A percentile compares a stretch with the other conserved stretches of the same genome.
Conservation (phyloP, 2,797 vertebrate genomes). For the Zalophus californianus region DNA sequence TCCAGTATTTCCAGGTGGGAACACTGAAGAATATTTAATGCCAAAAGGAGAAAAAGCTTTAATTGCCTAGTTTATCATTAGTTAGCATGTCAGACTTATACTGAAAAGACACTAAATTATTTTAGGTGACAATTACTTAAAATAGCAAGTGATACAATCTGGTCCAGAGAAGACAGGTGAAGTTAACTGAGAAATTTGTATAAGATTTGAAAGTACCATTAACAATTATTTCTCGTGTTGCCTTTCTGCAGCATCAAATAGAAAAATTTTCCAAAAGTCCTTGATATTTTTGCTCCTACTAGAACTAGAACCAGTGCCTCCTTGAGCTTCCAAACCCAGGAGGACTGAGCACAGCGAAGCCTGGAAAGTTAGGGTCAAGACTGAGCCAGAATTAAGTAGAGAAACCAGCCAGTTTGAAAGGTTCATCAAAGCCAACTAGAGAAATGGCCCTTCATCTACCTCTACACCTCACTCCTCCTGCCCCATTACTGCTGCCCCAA, state of each 20-base stretch:
- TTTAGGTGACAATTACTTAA: constrained; percentile 16
- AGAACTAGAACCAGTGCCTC: background rate
- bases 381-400: background rate
- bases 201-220: background rate
- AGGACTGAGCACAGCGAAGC: background rate
- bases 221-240: background rate
- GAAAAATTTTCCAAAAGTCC: background rate
- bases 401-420: background rate
- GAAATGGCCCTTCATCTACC: background rate
- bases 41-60: constrained; percentile 3
- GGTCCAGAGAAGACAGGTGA: background rate
- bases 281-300: background rate
- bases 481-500: background rate
- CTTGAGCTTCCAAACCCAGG: background rate
- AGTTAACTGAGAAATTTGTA: background rate
- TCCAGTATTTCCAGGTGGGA: background rate
- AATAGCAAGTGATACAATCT: background rate
- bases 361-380: constrained; percentile 1
- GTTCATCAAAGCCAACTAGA: background rate
- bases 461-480: too few species aligned
- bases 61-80: background rate
- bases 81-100: background rate
- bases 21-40: background rate
- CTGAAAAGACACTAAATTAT: background rate
- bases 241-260: background rate